Base-by-base conservation (phyloP, 1,140 invertebrate species). In the Aleiodes sp. region DNA sequence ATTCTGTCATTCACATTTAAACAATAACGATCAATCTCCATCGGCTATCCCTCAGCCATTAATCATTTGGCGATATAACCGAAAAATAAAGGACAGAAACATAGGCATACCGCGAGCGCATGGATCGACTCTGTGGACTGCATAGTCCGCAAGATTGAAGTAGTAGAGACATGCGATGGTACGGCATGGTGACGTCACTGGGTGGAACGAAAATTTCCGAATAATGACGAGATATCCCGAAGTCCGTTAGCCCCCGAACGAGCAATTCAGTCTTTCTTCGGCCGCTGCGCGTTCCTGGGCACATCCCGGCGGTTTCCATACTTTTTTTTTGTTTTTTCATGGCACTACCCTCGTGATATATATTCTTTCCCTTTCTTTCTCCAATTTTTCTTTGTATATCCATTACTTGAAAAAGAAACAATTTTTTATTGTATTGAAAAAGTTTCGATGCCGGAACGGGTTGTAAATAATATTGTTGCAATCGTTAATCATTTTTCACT, bases 81-180 rank as follows among this genome's bases (percentile, higher is more conserved):
- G 60, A 33, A 61, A 61, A 63, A 24, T 21, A 16, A 33, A 21
- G 12, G 12, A 33, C 9, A 33, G 12, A 33, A 33, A 33, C 7
- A 33, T 33, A 33, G 12, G 0, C 1, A 33, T 33, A 16, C 6
- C 6, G n/a, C 0, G n/a, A 19, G 33, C 56, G n/a, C 60, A 65
- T 65, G 28, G 19, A 68, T 67, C 43, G 56, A 29, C 41, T 62
- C 28, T 26, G 29, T 33, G 24, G 33, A 59, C 79, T 77, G 76
- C 75, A 74, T 72, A 71, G 76, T 71, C 78, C 73, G 76, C 76
- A 73, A 78, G 74, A 76, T 78, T 75, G 70, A 76, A 81, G 83
- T 85, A 83, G 83, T 85, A 83, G 75, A 75, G 74, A 72, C 82
- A 81, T 80, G 82, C 82, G 81, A 85, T 85, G 79, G 82, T 84